Evolutionary conservation across 2,888 invertebrate genomes (phyloP), one percentile per base, ranked within the genome.

Genomic region (Gari tellinella): DNA sequence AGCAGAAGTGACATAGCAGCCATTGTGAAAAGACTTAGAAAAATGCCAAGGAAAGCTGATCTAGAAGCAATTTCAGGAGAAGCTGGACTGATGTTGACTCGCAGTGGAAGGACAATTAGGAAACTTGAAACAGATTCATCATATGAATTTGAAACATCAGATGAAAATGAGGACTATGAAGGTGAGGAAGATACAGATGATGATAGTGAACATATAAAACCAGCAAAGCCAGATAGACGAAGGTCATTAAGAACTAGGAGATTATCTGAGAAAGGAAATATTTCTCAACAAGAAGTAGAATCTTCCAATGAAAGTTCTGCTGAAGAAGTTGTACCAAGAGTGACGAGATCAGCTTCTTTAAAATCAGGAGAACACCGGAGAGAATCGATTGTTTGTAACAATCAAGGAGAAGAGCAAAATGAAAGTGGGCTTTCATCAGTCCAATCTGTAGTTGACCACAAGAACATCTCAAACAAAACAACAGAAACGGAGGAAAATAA

Each of bases 81-180:
- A 31, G 31, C 5, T 43, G 19, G 12, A 41, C 5, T 60, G 10
- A 45, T 70, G 40, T 12, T 60, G 12, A 70, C 70, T 15, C 58
- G 70, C 48, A 70, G 72, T 67, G 66, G 72, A 23, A 37, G 57
- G 26, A 51, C 26, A 17, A 45, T 67, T 10, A 66, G 23, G 26
- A 61, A 55, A 61, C 43, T 52, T 37, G 73, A 68, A 25, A 43
- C 67, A 23, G 64, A 68, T 26, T 66, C 61, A 10, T 58, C 57
- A 14, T 38, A 64, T 61, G 56, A 55, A 1, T 68, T 64, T 38
- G 68, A 74, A 26, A 7, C 43, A 14, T 31, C 51, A 41, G 61
- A 61, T 38, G 61, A 61, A 17, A 23, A 49, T 23, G 49, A 60
- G 8, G 19, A 3, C 3, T 49, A 49, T 14, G 51, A 41, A n/a